Evolutionary conservation across 1,140 invertebrate species (phyloP), one percentile per base, ranked within the genome.

Genomic region (Pseudomyrmex concolor): DNA sequence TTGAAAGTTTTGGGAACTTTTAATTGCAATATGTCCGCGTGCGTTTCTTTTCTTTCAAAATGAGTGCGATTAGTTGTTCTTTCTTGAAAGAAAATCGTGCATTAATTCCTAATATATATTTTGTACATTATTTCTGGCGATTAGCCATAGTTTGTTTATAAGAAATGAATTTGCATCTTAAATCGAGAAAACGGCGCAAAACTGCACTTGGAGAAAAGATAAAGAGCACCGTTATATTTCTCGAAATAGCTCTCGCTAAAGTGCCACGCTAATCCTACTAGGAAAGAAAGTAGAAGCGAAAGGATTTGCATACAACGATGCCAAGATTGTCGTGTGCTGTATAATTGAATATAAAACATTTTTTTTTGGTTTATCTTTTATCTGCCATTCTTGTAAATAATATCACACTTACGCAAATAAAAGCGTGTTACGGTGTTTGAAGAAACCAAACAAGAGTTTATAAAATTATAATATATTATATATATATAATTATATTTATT

Each of bases 1-100:
- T 43, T 60, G 54, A 34, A 70, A 71, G 76, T 80, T 80, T 3
- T n/a, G 43, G 8, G 0, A 78, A 80, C 66, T 80, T 80, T 59
- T 71, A 70, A 80, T 80, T 71, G 43, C 7, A 50, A 60, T 25
- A 48, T 22, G n/a, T 55, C n/a, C 15, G 59, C 15, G 45, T 10
- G 2, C 15, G 0, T 70, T 77, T 4, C n/a, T 19, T 43, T 67
- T 10, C 1, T 10, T 9, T 0, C 15, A 7, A 57, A 55, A 57
- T 5, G 1, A 59, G 45, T 7, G 51, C 15, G 19, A 77, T 66
- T 19, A 12, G 15, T 34, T 2, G 25, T 54, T 51, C n/a, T 34
- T 51, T 51, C 13, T 77, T 43, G 22, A n/a, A 3, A 70, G 19
- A 43, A 50, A 50, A 50, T 0, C 3, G 9, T 43, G 73, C 7